These are phyloP conservation scores for Garrulus glandarius DNA, from an alignment of 2,797 vertebrate genomes.

Conservation along the genomic window DNA sequence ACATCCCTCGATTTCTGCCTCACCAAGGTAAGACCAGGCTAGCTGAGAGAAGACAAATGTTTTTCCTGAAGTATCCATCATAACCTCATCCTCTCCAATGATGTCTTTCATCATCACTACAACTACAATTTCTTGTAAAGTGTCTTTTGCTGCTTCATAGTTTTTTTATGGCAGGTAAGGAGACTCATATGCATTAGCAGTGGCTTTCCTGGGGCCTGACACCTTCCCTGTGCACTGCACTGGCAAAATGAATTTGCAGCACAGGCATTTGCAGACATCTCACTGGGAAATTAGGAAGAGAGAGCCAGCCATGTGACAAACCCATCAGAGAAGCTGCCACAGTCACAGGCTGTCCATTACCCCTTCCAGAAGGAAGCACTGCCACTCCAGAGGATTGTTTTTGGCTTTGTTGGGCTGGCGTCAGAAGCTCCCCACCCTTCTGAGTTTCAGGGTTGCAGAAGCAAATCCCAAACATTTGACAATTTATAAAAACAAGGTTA, in stretches of 20 bases:
- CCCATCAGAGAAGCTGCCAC: neutral
- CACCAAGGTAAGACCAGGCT: neutral
- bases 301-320: neutral
- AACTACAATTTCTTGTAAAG: neutral
- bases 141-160: neutral
- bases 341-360: neutral
- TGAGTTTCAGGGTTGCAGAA: neutral
- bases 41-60: neutral
- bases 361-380: neutral
- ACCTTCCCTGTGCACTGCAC: neutral
- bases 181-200: accelerated
- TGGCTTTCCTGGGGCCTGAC: neutral
- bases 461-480: neutral
- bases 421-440: neutral
- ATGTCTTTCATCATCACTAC: neutral
- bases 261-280: neutral
- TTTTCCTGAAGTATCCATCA: neutral
- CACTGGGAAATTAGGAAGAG: neutral
- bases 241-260: neutral
- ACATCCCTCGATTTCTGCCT: accelerated
- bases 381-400: neutral
- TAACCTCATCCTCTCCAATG: neutral
- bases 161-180: neutral
- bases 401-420: neutral
- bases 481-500: neutral